A percentile compares a stretch with the other conserved stretches of the same genome.
These are phyloP conservation scores for Diplazon laetatorius DNA, from an alignment of 2,888 invertebrate genomes.

Conservation along the genomic window DNA sequence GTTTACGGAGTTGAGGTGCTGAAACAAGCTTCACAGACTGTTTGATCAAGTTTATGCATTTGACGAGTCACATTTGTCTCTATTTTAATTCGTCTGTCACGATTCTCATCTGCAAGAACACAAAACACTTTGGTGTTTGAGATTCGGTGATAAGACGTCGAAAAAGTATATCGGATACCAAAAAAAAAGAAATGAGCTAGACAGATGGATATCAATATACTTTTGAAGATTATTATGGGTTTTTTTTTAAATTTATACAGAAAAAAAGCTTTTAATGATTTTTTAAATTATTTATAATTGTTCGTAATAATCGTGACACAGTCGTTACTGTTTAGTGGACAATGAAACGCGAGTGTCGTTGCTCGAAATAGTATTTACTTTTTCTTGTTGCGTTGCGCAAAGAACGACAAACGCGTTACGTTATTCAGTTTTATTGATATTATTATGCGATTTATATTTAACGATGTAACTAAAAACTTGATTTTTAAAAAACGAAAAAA, in stretches of 20 bases:
- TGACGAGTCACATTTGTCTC: conserved; percentile 12
- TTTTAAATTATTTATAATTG: too few relatives aligned
- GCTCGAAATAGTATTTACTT: conserved; percentile 35
- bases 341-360: conserved; percentile 12
- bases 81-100: neutral
- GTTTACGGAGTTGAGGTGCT: too few relatives aligned
- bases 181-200: conserved; percentile 38
- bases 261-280: conserved; percentile 11
- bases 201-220: conserved; percentile 28
- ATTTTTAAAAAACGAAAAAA: conserved; percentile 59
- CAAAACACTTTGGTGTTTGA: too few relatives aligned
- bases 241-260: conserved; percentile 6
- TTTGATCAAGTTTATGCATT: too few relatives aligned
- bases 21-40: too few relatives aligned
- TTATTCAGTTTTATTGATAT: conserved; percentile 37
- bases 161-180: conserved; percentile 56
- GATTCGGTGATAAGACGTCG: conserved; percentile 27
- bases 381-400: too few relatives aligned
- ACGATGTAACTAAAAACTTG: conserved; percentile 33
- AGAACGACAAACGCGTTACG: conserved; percentile 23
- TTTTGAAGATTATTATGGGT: conserved; percentile 19
- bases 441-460: conserved; percentile 67
- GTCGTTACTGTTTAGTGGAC: neutral
- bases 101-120: neutral
- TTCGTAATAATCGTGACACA: conserved; percentile 1